These are phyloP conservation scores for Caenorhabditis inopinata DNA, from an alignment of 1,140 invertebrate species.

Conservation along the genomic window DNA sequence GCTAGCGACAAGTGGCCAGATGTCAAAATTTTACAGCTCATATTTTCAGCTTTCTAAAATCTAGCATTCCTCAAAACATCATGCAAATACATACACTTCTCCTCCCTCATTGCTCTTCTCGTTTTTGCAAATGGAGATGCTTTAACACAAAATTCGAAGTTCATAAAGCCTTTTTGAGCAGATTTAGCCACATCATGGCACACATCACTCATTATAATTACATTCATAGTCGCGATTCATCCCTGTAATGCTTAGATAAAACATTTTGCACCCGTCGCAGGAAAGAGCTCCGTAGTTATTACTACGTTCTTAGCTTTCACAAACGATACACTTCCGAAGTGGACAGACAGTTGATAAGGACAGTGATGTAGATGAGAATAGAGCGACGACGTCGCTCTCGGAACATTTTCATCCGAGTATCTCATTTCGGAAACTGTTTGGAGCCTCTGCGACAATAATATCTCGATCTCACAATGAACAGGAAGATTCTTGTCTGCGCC, in stretches of 20 bases:
- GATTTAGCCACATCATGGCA: not conserved
- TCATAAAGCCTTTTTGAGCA: not conserved
- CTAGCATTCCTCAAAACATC: not conserved
- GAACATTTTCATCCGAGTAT: too few species aligned
- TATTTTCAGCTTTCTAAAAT: not conserved
- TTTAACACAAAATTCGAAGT: not conserved
- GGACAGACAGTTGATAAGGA: not conserved
- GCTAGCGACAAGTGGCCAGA: not conserved
- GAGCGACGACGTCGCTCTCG: too few species aligned
- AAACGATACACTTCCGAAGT: not conserved
- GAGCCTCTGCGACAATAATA: too few species aligned
- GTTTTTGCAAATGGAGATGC: not conserved
- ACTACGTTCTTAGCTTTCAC: not conserved
- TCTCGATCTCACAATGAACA: too few species aligned
- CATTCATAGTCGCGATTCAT: not conserved
- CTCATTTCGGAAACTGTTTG: too few species aligned
- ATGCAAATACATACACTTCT: not conserved
- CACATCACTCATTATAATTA: not conserved
- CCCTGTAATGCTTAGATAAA: not conserved
- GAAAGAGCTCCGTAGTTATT: not conserved
- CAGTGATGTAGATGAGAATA: too few species aligned
- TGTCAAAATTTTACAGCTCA: not conserved
- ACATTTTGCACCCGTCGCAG: not conserved
- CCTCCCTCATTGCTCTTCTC: not conserved
- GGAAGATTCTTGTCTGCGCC: too few species aligned